Percentiles rank a stretch among this genome's conserved stretches.
Evolutionary conservation across 2,113 vertebrate genomes (phyloP).

Genomic region (Lota lota): DNA sequence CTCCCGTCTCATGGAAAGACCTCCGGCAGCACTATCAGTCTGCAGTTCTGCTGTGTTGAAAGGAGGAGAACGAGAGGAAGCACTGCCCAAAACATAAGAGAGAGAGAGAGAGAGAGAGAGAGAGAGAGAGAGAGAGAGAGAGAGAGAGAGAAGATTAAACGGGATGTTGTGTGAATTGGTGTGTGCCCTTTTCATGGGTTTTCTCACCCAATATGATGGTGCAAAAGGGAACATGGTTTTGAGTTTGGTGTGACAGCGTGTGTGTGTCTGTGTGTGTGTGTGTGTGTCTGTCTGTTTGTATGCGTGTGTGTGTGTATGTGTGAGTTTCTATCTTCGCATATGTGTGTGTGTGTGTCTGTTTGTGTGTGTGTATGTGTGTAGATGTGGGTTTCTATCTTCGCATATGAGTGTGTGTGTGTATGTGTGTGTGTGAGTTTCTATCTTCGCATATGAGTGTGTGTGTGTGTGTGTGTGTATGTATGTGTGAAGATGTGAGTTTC

Average conservation of each 20-base stretch:
- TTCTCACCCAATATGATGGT: constrained; percentile 33
- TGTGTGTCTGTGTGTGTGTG: background rate
- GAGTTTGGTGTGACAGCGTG: background rate
- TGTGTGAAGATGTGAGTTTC: constrained; percentile 2
- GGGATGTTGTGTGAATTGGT: no score
- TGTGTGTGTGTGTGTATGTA: constrained; percentile 2
- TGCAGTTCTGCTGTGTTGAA: no score
- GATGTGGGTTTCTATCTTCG: background rate
- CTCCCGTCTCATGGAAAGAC: background rate
- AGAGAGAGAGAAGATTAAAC: constrained; percentile 12
- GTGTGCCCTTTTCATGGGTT: constrained; percentile 14
- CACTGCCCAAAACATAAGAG: constrained; percentile 25
- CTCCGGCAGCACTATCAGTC: no score
- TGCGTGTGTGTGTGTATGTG: no score
- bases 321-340: no score
- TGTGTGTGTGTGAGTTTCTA: no score
- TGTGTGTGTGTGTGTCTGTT: background rate
- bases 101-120: background rate
- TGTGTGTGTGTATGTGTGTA: no score
- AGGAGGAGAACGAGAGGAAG: no score
- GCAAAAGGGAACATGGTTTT: constrained; percentile 35
- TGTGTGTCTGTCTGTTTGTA: no score
- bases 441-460: no score
- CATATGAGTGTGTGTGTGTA: background rate
- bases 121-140: no score